Percentiles rank a stretch among this genome's conserved stretches.
phyloP scores from a whole-genome alignment of 2,888 invertebrate genomes.

The Electrophaes corylata region DNA sequence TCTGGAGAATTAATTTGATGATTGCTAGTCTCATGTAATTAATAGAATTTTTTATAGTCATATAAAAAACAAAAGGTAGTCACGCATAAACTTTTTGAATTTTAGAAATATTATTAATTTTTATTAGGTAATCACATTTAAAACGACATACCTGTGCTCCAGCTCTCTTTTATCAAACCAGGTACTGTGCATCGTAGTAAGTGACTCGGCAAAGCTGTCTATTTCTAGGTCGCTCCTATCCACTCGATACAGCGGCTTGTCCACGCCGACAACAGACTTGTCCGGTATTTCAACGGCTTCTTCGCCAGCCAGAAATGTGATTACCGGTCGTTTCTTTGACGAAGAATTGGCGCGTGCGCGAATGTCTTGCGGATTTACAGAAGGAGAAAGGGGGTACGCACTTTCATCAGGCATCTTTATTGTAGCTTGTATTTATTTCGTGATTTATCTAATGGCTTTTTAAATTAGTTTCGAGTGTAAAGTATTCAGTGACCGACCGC shows the following conservation, averaged over 20 bases:
- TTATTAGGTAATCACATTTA: too few relatives aligned
- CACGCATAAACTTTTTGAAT: too few relatives aligned
- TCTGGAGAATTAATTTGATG: too few relatives aligned
- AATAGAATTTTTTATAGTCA: too few relatives aligned
- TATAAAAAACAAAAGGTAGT: too few relatives aligned
- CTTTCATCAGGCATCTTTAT: conserved; percentile 84
- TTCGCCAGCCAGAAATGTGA: conserved; percentile 66
- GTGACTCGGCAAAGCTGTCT: conserved; percentile 83
- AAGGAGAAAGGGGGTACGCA: conserved; percentile 80
- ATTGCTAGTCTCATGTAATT: too few relatives aligned
- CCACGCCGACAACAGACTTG: conserved; percentile 69
- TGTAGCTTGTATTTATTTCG: conserved; percentile 1
- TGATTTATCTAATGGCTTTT: too few relatives aligned
- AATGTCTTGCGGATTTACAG: conserved; percentile 78
- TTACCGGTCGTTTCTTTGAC: conserved; percentile 66
- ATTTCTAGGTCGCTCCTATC: conserved; percentile 79
- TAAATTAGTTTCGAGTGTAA: neutral
- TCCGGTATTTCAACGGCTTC: conserved; percentile 77
- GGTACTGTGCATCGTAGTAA: conserved; percentile 70
- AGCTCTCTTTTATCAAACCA: conserved; percentile 85
- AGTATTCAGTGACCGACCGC: conserved; percentile 26
- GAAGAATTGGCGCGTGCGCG: conserved; percentile 85
- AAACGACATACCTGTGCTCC: conserved; percentile 82
- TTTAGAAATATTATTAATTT: too few relatives aligned
- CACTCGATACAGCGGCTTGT: conserved; percentile 67